Percentiles rank a stretch among this genome's conserved stretches.
These are phyloP conservation scores for Pygocentrus nattereri DNA, from an alignment of 2,797 vertebrate species.

Conservation along the genomic window DNA sequence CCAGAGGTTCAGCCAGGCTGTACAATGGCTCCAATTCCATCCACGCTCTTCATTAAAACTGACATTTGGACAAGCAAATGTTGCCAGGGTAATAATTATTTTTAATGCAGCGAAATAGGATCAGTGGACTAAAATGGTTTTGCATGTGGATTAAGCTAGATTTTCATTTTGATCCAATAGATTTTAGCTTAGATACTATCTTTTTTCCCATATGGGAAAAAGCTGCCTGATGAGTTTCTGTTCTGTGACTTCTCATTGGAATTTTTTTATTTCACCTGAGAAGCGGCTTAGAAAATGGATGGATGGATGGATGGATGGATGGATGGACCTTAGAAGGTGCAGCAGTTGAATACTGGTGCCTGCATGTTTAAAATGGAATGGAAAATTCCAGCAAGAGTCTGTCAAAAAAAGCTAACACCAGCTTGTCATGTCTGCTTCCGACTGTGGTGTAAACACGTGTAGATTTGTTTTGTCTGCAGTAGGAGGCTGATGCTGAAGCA, in stretches of 20 bases:
- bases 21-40: not conserved
- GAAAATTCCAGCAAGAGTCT: too few species aligned
- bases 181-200: not conserved
- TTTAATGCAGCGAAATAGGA: not conserved
- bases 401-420: too few species aligned
- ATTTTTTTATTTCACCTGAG: too few species aligned
- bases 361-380: not conserved
- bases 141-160: not conserved
- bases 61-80: not conserved
- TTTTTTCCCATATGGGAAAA: not conserved
- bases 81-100: not conserved
- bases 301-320: too few species aligned
- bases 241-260: too few species aligned
- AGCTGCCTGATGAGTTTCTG: too few species aligned
- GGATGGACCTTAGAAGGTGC: too few species aligned
- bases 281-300: too few species aligned
- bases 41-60: constrained; percentile 2
- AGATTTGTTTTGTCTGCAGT: not conserved
- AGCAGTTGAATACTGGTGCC: not conserved
- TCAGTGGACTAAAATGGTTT: not conserved
- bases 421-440: not conserved
- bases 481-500: not conserved
- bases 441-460: not conserved
- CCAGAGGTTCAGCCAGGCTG: not conserved
- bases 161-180: not conserved